Evolutionary conservation across 2,797 vertebrate species (phyloP), one percentile per base, ranked within the genome.

Genomic region (Clarias platycephalus): DNA sequence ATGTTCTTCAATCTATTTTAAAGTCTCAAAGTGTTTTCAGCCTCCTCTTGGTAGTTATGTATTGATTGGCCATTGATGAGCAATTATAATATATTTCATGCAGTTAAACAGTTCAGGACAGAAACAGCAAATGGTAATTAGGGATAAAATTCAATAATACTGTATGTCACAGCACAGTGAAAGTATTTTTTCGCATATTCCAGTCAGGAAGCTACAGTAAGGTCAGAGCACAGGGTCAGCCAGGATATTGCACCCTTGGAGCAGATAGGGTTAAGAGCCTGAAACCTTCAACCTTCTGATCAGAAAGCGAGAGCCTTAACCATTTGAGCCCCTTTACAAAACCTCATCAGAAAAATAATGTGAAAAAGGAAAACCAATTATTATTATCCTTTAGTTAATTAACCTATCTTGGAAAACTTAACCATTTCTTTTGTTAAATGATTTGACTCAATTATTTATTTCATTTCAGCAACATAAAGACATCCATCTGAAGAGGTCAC

Each of bases 31-130:
- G 4, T 28, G 15, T 70, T 10, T 49, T 58, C 55, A 37, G 53
- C 40, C 53, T 80, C 63, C 80, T 63, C 26, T 15, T 13, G 10
- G 31, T 44, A 22, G 31, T 66, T 67, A 67, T 66, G 81, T 81
- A 67, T 81, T 57, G n/a, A 81, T 85, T 9, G 40, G 24, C 24
- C 49, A 64, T 81, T 66, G 34, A 81, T 76, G 16, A 81, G 53
- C 31, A 75, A 81, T 60, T 68, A 31, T 60, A 60, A 77, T 37
- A 68, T 76, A 8, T 68, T 76, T 68, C n/a, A 62, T 78, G 20
- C 74, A 28, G n/a, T 81, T 22, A 37, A 71, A 72, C 13, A 26
- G 64, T 64, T 63, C 28, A 66, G 78, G 44, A 64, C 15, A 66
- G 28, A 74, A 71, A 85, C 24, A 58, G 12, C 13, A 8, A 81